Evolutionary conservation across 2,113 vertebrate species (phyloP), one percentile per base, ranked within the genome.

Genomic region (Strigops habroptila): DNA sequence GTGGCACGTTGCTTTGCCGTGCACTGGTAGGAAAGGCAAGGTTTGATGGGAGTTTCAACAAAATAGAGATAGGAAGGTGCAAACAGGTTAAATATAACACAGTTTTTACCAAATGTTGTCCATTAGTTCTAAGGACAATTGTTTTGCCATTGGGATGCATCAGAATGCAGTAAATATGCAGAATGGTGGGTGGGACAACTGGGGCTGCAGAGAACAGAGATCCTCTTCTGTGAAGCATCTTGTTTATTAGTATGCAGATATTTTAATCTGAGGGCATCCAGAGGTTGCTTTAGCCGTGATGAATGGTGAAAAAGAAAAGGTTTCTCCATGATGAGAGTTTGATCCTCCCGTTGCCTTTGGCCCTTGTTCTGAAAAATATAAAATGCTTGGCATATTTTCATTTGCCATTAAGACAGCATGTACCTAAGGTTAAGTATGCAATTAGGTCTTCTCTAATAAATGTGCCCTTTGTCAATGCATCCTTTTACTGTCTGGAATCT

Each of bases 391-490:
- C 31, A 15, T 82, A 68, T 85, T 94, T 95, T 93, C 65, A 87
- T 85, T 94, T 95, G 62, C 88, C 52, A 57, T 69, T 68, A 80
- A 90, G 74, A 35, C 75, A 87, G 70, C 39, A 12, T 12, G 41
- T 80, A 86, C 53, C 59, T 80, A 76, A 88, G 90, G 92, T 94
- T 90, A 96, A 94, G 82, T 88, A 65, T n/a, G 82, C 90, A 90
- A 77, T 96, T 93, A 95, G 73, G 41, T 91, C 70, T 89, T 22
- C 49, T 91, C 22, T 92, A 89, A 92, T 82, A 92, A 96, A 82
- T 79, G 33, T 49, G 57, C 39, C 65, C 81, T 91, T 92, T 89
- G 27, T 91, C 81, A 93, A 75, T 18, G 35, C 30, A 78, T 76
- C 57, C 44, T 85, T 87, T 68, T 85, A 48, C 44, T 79, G 44